A percentile compares a stretch with the other conserved stretches of the same genome.
Evolutionary conservation across 2,888 invertebrate genomes (phyloP).

Genomic region (Electrophaes corylata): DNA sequence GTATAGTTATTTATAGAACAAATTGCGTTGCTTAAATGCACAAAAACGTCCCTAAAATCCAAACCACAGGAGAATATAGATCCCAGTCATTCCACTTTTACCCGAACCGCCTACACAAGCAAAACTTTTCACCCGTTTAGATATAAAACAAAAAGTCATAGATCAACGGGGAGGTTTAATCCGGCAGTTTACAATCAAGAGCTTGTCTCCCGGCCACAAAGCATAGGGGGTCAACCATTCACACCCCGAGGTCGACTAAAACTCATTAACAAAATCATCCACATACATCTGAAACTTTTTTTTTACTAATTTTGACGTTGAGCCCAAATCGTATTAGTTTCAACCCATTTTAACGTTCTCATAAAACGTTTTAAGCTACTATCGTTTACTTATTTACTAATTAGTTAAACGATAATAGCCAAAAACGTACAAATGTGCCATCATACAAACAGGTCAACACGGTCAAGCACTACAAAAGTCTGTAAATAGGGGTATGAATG

Average conservation of each 20-base stretch:
- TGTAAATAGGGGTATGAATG: no score
- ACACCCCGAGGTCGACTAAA: constrained; percentile 25
- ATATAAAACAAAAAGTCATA: constrained; percentile 43
- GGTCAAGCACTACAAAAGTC: no score
- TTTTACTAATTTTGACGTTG: no score
- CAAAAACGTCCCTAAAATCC: neutral
- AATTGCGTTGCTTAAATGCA: no score
- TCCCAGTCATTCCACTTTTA: constrained; percentile 12
- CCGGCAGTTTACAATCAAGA: constrained; percentile 41
- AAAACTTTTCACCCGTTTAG: constrained; percentile 38
- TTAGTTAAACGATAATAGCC: no score
- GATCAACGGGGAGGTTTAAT: constrained; percentile 50
- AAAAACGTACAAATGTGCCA: no score
- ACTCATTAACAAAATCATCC: neutral
- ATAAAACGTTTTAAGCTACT: no score
- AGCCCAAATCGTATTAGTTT: no score
- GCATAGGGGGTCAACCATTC: constrained; percentile 45
- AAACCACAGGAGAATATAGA: neutral
- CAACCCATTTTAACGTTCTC: no score
- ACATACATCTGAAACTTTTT: constrained; percentile 7
- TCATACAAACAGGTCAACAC: no score
- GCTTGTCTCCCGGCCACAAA: constrained; percentile 33
- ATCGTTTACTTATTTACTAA: no score
- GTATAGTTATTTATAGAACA: no score
- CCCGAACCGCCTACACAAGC: constrained; percentile 17